Base-by-base conservation (phyloP, 1,140 invertebrate species). In the Pseudoatta argentina region DNA sequence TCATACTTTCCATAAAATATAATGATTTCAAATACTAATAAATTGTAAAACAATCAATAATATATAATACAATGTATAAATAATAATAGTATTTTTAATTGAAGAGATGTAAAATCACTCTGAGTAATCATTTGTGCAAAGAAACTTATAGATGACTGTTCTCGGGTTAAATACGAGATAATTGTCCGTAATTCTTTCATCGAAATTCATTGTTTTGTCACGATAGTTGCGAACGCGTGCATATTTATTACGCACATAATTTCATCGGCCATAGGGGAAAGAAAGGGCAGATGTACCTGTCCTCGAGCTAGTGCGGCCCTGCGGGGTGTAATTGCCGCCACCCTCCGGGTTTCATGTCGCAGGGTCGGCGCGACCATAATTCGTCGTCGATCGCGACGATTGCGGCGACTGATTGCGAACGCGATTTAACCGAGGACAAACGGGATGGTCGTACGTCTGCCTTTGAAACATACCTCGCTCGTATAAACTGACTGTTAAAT, bases 291-390 rank as follows among this genome's bases (percentile, higher is more conserved):
- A 83, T 63, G 66, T 78, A 30, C 27, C 27, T 27, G 21, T 59
- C 63, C 83, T 71, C 27, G 73, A 12, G 53, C 66, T 10, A 69
- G 69, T 55, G 67, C 64, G 86, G 66, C 59, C 86, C 75, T 87
- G 75, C 51, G 16, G 53, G 57, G 57, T 71, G 76, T 51, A 69
- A 83, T 88, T 88, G 86, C 81, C 59, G 21, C 81, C 86, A 59
- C 82, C 57, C 27, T 44, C 27, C 18, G 27, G 16, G 14, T 66
- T 67, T 78, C 73, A 75, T 86, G 82, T 90, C 86, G 82, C 88
- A 91, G 89, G 89, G 79, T 57, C 85, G 87, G 81, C 79, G 85
- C 90, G 88, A 91, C 90, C 89, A 86, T 90, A 87, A 91, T 91
- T 91, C 87, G 87, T 91, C 89, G 87, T 87, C 89, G 88, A 90